Evolutionary conservation across 64 coral and sea anemone species (phyloP).

Genomic region (Stichodactyla mertensii): DNA sequence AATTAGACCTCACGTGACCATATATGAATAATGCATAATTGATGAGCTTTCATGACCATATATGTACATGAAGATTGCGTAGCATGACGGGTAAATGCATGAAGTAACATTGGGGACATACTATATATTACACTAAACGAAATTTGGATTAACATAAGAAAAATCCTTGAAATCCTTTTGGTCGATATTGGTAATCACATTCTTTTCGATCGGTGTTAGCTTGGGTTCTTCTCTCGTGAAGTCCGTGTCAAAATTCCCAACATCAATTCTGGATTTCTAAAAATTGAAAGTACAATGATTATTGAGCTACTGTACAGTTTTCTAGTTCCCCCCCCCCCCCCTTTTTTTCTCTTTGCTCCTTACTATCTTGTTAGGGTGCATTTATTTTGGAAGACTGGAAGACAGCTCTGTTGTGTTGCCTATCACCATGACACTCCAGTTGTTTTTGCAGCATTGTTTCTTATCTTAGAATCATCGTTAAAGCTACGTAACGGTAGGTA

Average conservation of each 20-base stretch:
- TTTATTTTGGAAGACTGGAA: no score
- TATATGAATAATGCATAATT: background rate
- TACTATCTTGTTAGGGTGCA: no score
- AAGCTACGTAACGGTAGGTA: no score
- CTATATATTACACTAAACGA: constrained; percentile 72
- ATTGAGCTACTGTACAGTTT: no score
- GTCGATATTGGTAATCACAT: constrained; percentile 75
- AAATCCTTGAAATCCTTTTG: constrained; percentile 94
- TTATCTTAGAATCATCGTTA: no score
- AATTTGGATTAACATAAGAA: constrained; percentile 85
- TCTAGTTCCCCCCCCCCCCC: no score
- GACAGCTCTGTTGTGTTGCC: no score
- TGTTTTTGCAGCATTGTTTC: no score
- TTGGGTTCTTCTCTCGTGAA: constrained; percentile 80
- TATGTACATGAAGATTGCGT: constrained; percentile 19
- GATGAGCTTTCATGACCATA: constrained; percentile 8
- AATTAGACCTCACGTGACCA: background rate
- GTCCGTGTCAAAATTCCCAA: constrained; percentile 89
- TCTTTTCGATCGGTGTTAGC: constrained; percentile 82
- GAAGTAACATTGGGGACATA: background rate
- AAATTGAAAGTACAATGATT: background rate
- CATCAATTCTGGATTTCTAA: constrained; percentile 85
- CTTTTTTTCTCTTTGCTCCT: no score
- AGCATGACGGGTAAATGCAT: constrained; percentile 16
- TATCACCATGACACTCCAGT: no score